Evolutionary conservation across 2,888 invertebrate species (phyloP), one percentile per base, ranked within the genome.

Genomic region (Petrolisthes manimaculis): DNA sequence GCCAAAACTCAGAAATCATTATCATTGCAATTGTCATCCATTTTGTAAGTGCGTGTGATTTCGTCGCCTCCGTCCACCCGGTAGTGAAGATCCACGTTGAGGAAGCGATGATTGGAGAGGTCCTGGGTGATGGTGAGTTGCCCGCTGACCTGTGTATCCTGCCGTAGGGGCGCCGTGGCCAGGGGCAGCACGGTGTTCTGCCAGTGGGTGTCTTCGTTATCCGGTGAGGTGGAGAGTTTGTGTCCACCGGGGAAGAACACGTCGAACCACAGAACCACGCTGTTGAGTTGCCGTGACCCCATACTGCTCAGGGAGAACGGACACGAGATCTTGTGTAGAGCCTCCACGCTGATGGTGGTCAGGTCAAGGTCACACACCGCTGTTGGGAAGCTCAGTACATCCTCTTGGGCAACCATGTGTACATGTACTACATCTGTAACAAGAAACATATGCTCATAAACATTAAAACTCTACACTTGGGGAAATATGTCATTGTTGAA

Each of bases 191-290:
- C 88, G 6, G 91, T 89, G 74, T 91, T 89, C 55, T 89, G 89
- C 91, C 91, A 91, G 78, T 91, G 91, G 9, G 91, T 91, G 69
- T 89, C 90, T 53, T 90, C 88, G 54, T 75, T 78, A 67, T 91
- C 88, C n/a, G 91, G 91, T 12, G 91, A 91, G 24, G 91, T 91
- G 37, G 86, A 89, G 4, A 91, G 77, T 53, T 82, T 86, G 21
- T 83, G 75, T 12, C 90, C 90, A n/a, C 90, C 89, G 4, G 91
- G 91, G 88, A 91, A 91, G 74, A 67, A 84, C 21, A 91, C 91
- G 71, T 91, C 91, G 56, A 91, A 91, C 91, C 91, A 91, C 24
- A 90, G 56, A 12, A 88, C 90, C 54, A 91, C 80, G 54, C 89
- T 84, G 81, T 90, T 91, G 77, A 88, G 84, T 24, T 75, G 84